Evolutionary conservation across 2,888 invertebrate genomes (phyloP).

Genomic region (Parelbella ahira): DNA sequence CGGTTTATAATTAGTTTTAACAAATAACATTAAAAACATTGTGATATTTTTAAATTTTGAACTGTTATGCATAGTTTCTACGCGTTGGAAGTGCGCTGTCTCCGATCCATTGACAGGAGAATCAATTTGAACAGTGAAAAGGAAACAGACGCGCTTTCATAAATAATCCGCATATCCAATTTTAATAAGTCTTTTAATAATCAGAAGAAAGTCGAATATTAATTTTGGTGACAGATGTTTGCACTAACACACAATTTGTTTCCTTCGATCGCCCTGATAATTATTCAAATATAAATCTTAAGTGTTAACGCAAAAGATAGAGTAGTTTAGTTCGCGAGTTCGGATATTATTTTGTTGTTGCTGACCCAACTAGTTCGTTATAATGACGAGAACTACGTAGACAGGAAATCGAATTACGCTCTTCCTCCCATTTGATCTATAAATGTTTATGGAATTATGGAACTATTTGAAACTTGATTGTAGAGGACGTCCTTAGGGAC

Average conservation of each 20-base stretch:
- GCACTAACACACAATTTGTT: no score
- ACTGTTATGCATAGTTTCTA: no score
- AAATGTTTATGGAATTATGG: neutral
- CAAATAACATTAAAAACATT: no score
- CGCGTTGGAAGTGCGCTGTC: no score
- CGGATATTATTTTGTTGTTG: neutral
- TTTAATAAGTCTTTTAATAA: conserved; percentile 11
- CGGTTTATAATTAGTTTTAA: no score
- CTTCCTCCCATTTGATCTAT: conserved; percentile 61
- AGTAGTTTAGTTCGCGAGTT: neutral
- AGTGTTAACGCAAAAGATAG: neutral
- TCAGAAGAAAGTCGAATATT: conserved; percentile 10
- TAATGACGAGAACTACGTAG: conserved; percentile 27
- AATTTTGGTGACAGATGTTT: conserved; percentile 1
- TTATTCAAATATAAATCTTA: neutral
- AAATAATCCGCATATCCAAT: conserved; percentile 15
- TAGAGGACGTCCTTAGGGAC: conserved; percentile 1
- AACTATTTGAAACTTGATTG: neutral
- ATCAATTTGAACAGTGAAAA: conserved; percentile 14
- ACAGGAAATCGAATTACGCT: conserved; percentile 50
- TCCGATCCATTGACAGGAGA: conserved; percentile 1
- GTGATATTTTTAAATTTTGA: no score
- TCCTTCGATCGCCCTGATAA: no score
- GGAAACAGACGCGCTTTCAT: conserved; percentile 15
- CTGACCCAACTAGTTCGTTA: conserved; percentile 25